Evolutionary conservation across 2,113 vertebrate genomes (phyloP).

Genomic region (Elaphurus davidianus): DNA sequence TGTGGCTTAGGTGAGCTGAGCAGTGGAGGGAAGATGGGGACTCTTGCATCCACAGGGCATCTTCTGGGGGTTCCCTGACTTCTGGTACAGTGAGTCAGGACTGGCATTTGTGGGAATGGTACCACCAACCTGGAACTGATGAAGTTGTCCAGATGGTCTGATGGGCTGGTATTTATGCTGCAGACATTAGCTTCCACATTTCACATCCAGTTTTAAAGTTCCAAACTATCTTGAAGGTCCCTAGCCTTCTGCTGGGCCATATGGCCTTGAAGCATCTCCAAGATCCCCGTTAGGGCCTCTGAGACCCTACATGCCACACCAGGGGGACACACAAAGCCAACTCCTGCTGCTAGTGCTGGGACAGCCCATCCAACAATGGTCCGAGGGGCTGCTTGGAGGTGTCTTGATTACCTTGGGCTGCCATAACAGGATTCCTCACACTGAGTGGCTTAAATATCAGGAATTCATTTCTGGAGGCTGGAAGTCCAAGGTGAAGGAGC

Average conservation of each 20-base stretch:
- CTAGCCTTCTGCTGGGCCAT: neutral
- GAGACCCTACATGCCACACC: neutral
- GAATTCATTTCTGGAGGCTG: neutral
- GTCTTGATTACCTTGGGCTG: neutral
- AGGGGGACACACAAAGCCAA: neutral
- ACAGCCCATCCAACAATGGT: too few relatives aligned
- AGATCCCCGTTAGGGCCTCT: neutral
- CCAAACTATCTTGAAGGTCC: neutral
- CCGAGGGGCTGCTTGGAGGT: neutral
- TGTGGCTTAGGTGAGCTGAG: neutral
- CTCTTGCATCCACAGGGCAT: neutral
- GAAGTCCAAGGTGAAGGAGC: neutral
- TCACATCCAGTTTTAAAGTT: neutral
- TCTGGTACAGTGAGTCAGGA: neutral
- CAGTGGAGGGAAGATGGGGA: neutral
- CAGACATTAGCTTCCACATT: neutral
- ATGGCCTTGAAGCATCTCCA: neutral
- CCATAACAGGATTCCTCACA: neutral
- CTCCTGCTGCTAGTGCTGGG: neutral
- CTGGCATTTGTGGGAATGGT: neutral
- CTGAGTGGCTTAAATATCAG: neutral
- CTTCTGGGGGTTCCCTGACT: neutral
- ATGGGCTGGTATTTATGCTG: neutral
- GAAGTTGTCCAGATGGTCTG: neutral
- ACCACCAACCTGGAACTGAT: neutral